Evolutionary conservation across 23 tunicate species (phyloP).

Genomic region (Phallusia fumigata): DNA sequence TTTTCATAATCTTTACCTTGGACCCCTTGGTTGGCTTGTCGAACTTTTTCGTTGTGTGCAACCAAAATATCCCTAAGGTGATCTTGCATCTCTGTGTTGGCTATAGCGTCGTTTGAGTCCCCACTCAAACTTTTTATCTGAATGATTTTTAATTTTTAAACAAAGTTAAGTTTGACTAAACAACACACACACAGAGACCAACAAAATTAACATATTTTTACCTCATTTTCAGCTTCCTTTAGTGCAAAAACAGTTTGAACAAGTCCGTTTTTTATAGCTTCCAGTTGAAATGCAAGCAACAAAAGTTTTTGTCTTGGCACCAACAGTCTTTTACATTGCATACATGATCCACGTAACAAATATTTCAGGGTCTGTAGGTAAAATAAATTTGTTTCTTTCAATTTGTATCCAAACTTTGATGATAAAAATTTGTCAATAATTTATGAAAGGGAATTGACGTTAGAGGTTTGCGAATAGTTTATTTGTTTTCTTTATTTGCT

Average conservation of each 20-base stretch:
- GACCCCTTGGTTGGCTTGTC: not conserved
- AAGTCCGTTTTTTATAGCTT: constrained; percentile 59
- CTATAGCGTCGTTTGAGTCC: not conserved
- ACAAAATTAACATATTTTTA: too few relatives aligned
- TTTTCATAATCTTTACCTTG: not conserved
- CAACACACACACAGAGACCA: too few relatives aligned
- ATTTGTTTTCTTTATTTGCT: too few relatives aligned
- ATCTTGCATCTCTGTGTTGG: constrained; percentile 23
- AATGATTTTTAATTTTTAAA: too few relatives aligned
- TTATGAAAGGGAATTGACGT: too few relatives aligned
- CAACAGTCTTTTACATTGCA: constrained; percentile 54
- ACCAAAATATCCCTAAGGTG: constrained; percentile 7
- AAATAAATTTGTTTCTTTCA: too few relatives aligned
- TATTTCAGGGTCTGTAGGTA: constrained; percentile 33
- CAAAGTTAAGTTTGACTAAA: too few relatives aligned
- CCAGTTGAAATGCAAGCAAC: constrained; percentile 40
- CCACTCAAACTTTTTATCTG: constrained; percentile 9
- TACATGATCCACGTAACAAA: constrained; percentile 53
- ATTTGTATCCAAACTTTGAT: too few relatives aligned
- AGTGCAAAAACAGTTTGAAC: constrained; percentile 45
- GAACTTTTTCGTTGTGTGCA: constrained; percentile 7
- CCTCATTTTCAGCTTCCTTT: constrained; percentile 46
- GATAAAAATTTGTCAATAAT: too few relatives aligned
- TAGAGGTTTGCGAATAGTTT: too few relatives aligned
- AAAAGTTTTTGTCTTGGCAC: constrained; percentile 35